Conservation (phyloP, 2,797 vertebrate genomes). For the Pantherophis vulpinus region DNA sequence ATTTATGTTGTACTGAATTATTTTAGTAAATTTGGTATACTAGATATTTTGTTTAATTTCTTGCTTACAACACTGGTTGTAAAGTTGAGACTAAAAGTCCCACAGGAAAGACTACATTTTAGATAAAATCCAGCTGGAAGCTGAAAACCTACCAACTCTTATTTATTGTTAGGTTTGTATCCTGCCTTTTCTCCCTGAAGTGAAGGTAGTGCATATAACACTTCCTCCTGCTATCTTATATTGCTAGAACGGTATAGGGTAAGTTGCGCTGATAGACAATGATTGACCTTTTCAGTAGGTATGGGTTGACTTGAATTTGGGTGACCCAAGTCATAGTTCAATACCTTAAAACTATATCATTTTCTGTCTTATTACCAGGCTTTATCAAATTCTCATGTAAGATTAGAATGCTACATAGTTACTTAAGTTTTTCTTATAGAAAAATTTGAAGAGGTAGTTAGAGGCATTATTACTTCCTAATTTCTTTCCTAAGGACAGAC, state of each 20-base stretch:
- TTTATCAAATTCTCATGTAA: background rate
- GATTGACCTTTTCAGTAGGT: background rate
- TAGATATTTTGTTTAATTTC: background rate
- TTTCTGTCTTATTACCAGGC: background rate
- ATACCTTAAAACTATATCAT: background rate
- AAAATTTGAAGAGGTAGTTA: background rate
- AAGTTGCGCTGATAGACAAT: background rate
- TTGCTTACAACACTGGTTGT: background rate
- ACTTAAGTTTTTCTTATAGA: background rate
- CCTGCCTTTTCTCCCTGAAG: background rate
- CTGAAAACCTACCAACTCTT: background rate
- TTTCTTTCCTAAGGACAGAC: background rate
- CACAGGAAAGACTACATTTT: background rate
- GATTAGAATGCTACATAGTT: background rate
- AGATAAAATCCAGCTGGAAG: background rate
- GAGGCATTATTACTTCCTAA: background rate
- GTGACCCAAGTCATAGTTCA: background rate
- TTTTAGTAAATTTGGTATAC: background rate
- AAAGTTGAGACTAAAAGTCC: background rate
- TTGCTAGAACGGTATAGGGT: background rate
- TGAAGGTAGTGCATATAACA: background rate
- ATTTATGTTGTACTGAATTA: background rate
- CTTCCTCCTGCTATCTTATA: background rate
- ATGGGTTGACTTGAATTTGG: background rate
- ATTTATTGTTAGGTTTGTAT: background rate